Conservation (phyloP, 2,113 vertebrate species). For the Ursus arctos region DNA sequence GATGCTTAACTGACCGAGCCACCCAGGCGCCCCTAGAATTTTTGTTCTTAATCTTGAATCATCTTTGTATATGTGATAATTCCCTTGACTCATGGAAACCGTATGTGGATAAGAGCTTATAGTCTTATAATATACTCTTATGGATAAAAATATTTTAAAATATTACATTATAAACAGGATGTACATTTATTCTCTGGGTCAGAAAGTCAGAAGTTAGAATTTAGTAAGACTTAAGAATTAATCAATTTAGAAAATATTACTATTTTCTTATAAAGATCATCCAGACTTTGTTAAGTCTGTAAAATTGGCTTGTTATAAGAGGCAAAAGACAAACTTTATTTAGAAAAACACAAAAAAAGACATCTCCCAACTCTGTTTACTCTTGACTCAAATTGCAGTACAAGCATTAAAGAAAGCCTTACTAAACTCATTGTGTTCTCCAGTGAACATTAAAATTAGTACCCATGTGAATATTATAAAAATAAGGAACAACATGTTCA, state of each 20-base stretch:
- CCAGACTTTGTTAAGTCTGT: slow-evolving; percentile 63
- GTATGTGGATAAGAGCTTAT: neutral
- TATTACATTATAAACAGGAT: neutral
- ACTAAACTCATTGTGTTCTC: slow-evolving; percentile 78
- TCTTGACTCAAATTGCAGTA: slow-evolving; percentile 69
- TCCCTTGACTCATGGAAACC: neutral
- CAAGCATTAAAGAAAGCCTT: slow-evolving; percentile 73
- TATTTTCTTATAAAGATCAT: neutral
- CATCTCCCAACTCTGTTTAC: slow-evolving; percentile 68
- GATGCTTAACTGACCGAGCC: neutral
- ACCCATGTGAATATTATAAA: slow-evolving; percentile 81
- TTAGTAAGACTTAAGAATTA: neutral
- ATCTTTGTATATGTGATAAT: neutral
- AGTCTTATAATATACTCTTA: neutral
- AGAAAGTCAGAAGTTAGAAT: slow-evolving; percentile 19
- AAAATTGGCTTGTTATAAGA: slow-evolving; percentile 67
- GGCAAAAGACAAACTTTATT: slow-evolving; percentile 81
- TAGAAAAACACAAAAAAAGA: slow-evolving; percentile 78
- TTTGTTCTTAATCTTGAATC: slow-evolving; percentile 55
- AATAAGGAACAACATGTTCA: slow-evolving; percentile 81
- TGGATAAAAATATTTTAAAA: slow-evolving; percentile 23
- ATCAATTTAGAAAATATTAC: slow-evolving; percentile 55
- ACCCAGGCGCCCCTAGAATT: neutral
- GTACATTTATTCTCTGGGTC: slow-evolving; percentile 15
- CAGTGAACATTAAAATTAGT: slow-evolving; percentile 73